A percentile compares a stretch with the other conserved stretches of the same genome.
These are phyloP conservation scores for Ceratothoa steindachneri DNA, from an alignment of 2,888 invertebrate species.

Conservation along the genomic window DNA sequence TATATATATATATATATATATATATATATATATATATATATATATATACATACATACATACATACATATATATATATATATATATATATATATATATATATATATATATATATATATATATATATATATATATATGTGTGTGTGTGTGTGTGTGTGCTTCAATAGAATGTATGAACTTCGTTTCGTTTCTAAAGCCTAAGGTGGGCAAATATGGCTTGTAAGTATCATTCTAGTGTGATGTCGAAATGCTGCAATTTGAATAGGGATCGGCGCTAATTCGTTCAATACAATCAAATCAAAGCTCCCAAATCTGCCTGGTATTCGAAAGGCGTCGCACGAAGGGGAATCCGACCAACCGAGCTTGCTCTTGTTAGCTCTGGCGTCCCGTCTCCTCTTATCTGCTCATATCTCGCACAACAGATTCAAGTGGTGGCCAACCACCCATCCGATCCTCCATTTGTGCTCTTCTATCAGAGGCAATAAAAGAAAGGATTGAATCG, in stretches of 20 bases:
- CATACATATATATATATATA: constrained; percentile 1
- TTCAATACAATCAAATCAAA: not conserved
- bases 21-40: constrained; percentile 9
- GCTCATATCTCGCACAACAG: not conserved
- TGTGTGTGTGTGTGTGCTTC: not conserved
- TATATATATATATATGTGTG: not conserved
- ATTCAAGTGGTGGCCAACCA: not conserved
- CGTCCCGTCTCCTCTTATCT: not conserved
- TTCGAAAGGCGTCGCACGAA: not conserved
- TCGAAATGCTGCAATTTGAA: not conserved
- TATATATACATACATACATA: constrained; percentile 6
- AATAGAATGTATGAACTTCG: not conserved
- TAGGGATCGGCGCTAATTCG: not conserved
- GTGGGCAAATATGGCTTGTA: not conserved
- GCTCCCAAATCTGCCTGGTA: too few species aligned
- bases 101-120: constrained; percentile 12
- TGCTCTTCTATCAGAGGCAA: not conserved
- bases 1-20: constrained; percentile 6
- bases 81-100: constrained; percentile 11
- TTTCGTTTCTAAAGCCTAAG: not conserved
- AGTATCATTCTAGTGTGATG: not conserved
- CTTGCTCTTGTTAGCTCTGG: not conserved
- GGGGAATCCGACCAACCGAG: not conserved
- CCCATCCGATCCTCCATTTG: not conserved
- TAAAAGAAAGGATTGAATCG: not conserved